Evolutionary conservation across 2,797 vertebrate species (phyloP).

Genomic region (Melanotaenia nigrans): DNA sequence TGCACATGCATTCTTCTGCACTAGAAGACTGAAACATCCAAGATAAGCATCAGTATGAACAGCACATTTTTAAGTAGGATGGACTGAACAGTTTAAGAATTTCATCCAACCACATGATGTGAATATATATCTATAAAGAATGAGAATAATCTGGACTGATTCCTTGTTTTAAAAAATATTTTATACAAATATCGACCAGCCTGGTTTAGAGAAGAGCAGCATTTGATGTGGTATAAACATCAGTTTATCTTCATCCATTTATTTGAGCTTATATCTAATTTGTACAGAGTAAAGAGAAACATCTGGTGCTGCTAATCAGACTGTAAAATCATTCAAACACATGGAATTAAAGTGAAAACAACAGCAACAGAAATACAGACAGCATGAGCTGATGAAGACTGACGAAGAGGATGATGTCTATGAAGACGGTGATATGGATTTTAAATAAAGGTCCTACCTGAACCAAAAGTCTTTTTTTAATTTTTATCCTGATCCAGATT

Average conservation of each 20-base stretch:
- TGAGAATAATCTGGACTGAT: neutral
- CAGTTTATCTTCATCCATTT: neutral
- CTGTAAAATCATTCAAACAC: constrained; percentile 45
- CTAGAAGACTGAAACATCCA: neutral
- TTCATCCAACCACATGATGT: neutral
- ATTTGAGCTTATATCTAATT: constrained; percentile 17
- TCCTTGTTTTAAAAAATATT: neutral
- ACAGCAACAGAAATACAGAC: constrained; percentile 19
- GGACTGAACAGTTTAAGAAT: neutral
- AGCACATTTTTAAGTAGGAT: no score
- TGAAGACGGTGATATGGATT: neutral
- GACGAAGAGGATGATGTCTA: constrained; percentile 7
- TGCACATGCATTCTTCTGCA: neutral
- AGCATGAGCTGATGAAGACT: constrained; percentile 33
- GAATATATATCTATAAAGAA: neutral
- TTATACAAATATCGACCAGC: neutral
- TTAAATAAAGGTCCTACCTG: constrained; percentile 56
- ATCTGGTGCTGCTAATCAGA: constrained; percentile 61
- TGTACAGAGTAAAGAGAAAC: constrained; percentile 38
- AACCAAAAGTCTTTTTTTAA: neutral
- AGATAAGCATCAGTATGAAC: neutral
- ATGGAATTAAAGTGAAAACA: constrained; percentile 36
- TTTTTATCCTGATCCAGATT: constrained; percentile 19
- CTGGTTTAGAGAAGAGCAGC: neutral
- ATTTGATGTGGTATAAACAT: neutral